phyloP scores from a whole-genome alignment of 2,888 invertebrate genomes.

The Drosophila atripex region DNA sequence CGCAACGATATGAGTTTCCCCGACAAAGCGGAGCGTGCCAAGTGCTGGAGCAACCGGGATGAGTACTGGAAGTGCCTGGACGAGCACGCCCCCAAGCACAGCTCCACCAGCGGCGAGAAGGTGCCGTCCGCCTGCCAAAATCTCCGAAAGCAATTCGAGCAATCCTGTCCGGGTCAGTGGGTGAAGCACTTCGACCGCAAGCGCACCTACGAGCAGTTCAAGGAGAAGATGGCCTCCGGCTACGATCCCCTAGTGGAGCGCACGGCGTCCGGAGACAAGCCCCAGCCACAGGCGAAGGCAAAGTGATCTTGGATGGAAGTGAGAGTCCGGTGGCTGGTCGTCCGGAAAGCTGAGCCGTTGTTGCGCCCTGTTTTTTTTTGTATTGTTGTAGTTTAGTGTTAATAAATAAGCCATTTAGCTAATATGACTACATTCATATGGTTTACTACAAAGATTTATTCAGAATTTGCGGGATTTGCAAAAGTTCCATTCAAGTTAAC shows the following conservation, averaged over 20 bases:
- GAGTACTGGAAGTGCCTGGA: constrained; percentile 95
- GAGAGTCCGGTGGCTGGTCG: background rate
- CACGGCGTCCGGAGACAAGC: constrained; percentile 27
- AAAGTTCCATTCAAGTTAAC: background rate
- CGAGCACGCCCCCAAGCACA: constrained; percentile 85
- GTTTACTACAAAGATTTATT: background rate
- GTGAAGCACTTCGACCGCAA: constrained; percentile 97
- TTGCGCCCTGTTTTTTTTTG: constrained; percentile 56
- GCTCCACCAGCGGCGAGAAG: constrained; percentile 85
- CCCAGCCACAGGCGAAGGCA: constrained; percentile 12
- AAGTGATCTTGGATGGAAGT: constrained; percentile 36
- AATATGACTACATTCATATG: constrained; percentile 18
- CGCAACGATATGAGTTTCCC: constrained; percentile 90
- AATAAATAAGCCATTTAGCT: constrained; percentile 51
- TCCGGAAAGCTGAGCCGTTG: background rate
- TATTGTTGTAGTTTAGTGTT: constrained; percentile 58
- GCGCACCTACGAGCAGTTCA: constrained; percentile 93
- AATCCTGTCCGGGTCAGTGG: constrained; percentile 93
- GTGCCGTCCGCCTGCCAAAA: constrained; percentile 87
- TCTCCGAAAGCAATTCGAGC: constrained; percentile 90
- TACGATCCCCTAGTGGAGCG: constrained; percentile 88
- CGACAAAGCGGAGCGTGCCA: constrained; percentile 90
- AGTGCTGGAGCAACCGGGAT: constrained; percentile 94
- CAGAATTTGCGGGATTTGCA: background rate
- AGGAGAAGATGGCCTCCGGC: constrained; percentile 93